These are phyloP conservation scores for Drosophila quinaria DNA, from an alignment of 2,888 invertebrate species.

Conservation along the genomic window DNA sequence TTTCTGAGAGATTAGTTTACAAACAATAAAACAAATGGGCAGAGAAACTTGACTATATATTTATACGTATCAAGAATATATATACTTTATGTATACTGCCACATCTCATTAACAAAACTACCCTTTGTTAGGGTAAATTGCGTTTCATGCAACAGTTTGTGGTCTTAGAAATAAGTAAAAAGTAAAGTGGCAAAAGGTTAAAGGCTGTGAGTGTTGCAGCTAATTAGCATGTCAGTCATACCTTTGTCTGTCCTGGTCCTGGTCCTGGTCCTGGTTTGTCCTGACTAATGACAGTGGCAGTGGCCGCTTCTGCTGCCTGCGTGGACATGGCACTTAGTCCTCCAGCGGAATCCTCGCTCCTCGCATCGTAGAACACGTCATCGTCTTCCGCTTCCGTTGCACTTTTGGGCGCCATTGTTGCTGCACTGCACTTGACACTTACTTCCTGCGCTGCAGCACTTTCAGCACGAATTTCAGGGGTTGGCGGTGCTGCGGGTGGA, in stretches of 20 bases:
- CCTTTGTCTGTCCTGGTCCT: conserved; percentile 10
- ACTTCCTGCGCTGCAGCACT: conserved; percentile 12
- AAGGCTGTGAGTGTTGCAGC: neutral
- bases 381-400: conserved; percentile 74
- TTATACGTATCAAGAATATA: too few species aligned
- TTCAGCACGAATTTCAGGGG: neutral
- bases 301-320: neutral
- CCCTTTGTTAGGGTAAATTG: neutral
- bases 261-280: neutral
- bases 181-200: neutral
- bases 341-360: conserved; percentile 80
- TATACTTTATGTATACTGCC: too few species aligned
- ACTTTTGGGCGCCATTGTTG: conserved; percentile 30
- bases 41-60: too few species aligned
- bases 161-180: neutral
- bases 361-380: conserved; percentile 85
- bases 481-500: neutral
- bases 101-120: neutral
- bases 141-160: neutral
- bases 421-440: conserved; percentile 5
- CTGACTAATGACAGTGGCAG: conserved; percentile 11
- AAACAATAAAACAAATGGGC: too few species aligned
- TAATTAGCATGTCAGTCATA: conserved; percentile 15
- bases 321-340: conserved; percentile 14
- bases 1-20: too few species aligned